Evolutionary conservation across 1,140 invertebrate species (phyloP), one percentile per base, ranked within the genome.

Genomic region (Agrypnia vestita): DNA sequence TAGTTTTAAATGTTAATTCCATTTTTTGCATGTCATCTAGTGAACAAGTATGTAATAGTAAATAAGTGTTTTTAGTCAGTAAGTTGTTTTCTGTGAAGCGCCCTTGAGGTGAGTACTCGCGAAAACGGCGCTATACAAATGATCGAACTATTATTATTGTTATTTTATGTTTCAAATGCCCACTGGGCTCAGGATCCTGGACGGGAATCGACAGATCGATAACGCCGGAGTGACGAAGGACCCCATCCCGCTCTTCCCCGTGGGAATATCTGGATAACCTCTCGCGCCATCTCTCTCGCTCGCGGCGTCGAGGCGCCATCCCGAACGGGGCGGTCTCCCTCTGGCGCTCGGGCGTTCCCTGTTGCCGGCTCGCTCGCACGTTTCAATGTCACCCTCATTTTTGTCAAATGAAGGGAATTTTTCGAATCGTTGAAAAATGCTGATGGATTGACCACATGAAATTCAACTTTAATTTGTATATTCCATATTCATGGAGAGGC

Each of bases 201-300:
- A 77, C 25, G 49, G 61, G 47, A 73, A 73, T 73, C 35, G 19
- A 35, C 17, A 21, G 25, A 73, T 73, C 71, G 71, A 73, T 73
- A 73, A 56, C 55, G 11, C 71, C 71, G 71, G 71, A 35, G 49
- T 73, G 35, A 73, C 35, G 71, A 73, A 73, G 71, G 71, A 73
- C 71, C 49, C 25, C 35, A 13, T 73, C 51, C 55, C 71, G 17
- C 25, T 73, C 71, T n/a, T 15, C n/a, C 71, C 13, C 71, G 7
- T n/a, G 0, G 46, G 11, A 25, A 56, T 35, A 56, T 35, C 17
- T 49, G 49, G 49, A 73, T 43, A 73, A 15, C 25, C 9, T 25
- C 17, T 71, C 71, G 7, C 4, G 0, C n/a, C 35, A 7, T 56
- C 71, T 56, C 51, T 11, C 49, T 73, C 71, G 25, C 51, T 25